Evolutionary conservation across 2,888 invertebrate genomes (phyloP).

Genomic region (Andrena haemorrhoa): DNA sequence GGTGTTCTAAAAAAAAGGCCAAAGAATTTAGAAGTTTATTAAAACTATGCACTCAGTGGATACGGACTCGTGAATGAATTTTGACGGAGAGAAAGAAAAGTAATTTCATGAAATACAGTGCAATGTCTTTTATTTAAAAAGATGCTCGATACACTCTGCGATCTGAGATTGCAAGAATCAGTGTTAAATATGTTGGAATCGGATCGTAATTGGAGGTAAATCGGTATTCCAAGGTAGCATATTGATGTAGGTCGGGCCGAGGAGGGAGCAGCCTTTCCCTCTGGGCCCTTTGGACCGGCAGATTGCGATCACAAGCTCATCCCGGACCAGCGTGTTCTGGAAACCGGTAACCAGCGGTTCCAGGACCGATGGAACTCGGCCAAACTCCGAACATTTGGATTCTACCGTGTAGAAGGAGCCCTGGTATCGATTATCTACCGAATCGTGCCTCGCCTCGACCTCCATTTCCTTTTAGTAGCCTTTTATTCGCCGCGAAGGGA

Average conservation of each 20-base stretch:
- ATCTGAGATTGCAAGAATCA: background rate
- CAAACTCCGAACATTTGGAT: constrained; percentile 64
- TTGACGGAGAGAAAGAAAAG: no score
- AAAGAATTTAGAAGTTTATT: no score
- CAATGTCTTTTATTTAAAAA: background rate
- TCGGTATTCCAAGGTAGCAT: constrained; percentile 28
- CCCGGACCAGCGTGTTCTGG: constrained; percentile 28
- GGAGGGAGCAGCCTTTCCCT: constrained; percentile 58
- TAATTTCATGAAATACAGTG: no score
- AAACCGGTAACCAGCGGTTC: constrained; percentile 58
- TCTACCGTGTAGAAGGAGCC: constrained; percentile 30
- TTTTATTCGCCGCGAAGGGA: background rate
- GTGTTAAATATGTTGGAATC: constrained; percentile 5
- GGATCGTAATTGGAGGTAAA: constrained; percentile 28
- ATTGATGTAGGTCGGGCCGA: constrained; percentile 59
- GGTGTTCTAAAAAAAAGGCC: no score
- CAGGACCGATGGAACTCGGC: constrained; percentile 68
- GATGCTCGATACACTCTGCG: background rate
- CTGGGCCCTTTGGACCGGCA: constrained; percentile 50
- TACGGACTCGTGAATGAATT: no score
- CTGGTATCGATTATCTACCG: constrained; percentile 56
- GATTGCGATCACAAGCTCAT: constrained; percentile 59
- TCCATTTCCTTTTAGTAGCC: constrained; percentile 16
- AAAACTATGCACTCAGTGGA: no score
- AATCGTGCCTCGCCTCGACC: constrained; percentile 16